A percentile compares a stretch with the other conserved stretches of the same genome.
Evolutionary conservation across 2,113 vertebrate genomes (phyloP).

Genomic region (Phylloscopus trochilus): DNA sequence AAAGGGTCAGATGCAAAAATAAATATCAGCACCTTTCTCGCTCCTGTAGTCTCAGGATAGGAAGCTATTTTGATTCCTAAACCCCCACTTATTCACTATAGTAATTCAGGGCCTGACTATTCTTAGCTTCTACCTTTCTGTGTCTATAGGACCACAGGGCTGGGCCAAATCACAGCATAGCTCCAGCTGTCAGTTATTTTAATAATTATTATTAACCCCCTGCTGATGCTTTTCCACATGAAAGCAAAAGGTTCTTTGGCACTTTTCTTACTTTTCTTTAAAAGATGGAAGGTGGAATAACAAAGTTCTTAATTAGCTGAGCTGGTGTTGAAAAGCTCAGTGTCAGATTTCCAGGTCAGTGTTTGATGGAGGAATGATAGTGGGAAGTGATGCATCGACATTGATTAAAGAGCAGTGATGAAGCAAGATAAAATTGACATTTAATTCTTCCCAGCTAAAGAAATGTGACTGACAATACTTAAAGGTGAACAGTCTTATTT

Average conservation of each 20-base stretch:
- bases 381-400: constrained; percentile 63
- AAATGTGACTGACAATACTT: constrained; percentile 55
- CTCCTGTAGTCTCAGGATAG: not conserved
- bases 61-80: not conserved
- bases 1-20: not conserved
- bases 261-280: constrained; percentile 41
- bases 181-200: constrained; percentile 10
- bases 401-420: constrained; percentile 79
- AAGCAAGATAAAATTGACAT: constrained; percentile 76
- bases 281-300: constrained; percentile 61
- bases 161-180: not conserved
- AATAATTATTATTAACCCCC: constrained; percentile 68
- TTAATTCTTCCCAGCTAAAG: constrained; percentile 62
- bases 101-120: not conserved
- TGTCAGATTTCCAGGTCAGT: constrained; percentile 73
- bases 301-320: constrained; percentile 71
- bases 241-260: constrained; percentile 55
- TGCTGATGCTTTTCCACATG: constrained; percentile 52
- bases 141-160: not conserved
- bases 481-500: constrained; percentile 54
- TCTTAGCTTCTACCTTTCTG: not conserved
- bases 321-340: constrained; percentile 63
- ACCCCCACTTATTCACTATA: not conserved
- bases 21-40: not conserved
- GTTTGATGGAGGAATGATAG: constrained; percentile 69